A percentile compares a stretch with the other conserved stretches of the same genome.
Evolutionary conservation across 2,888 invertebrate genomes (phyloP).

Genomic region (Volucella zonaria): DNA sequence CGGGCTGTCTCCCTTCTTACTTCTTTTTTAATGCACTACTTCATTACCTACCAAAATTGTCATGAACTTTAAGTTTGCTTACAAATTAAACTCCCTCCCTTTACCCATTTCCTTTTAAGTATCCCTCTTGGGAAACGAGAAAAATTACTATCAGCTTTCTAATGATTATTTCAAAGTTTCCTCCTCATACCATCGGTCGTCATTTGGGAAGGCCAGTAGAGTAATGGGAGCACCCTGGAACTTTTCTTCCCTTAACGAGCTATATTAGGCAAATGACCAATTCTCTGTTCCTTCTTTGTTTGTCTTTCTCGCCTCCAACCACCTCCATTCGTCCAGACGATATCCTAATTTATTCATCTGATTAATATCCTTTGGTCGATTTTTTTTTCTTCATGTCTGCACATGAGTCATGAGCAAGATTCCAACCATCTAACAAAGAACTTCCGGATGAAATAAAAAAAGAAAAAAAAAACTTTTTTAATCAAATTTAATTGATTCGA

Average conservation of each 20-base stretch:
- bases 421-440: background rate
- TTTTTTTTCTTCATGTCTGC: slow-evolving; percentile 33
- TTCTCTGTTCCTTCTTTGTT: slow-evolving; percentile 36
- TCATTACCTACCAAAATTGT: background rate
- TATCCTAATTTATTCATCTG: slow-evolving; percentile 66
- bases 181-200: slow-evolving; percentile 1
- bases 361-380: slow-evolving; percentile 56
- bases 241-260: slow-evolving; percentile 46
- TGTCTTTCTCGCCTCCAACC: slow-evolving; percentile 12
- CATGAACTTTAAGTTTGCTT: background rate
- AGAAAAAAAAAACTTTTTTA: slow-evolving; percentile 60
- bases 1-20: background rate
- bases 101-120: background rate
- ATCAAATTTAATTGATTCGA: slow-evolving; percentile 73
- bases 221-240: slow-evolving; percentile 18
- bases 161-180: slow-evolving; percentile 54
- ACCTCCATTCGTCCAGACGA: slow-evolving; percentile 3
- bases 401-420: slow-evolving; percentile 39
- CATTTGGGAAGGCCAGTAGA: slow-evolving; percentile 5
- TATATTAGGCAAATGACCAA: slow-evolving; percentile 56
- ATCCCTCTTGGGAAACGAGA: background rate
- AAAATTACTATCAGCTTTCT: slow-evolving; percentile 47
- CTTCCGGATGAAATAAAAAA: slow-evolving; percentile 1
- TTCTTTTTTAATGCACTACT: background rate
- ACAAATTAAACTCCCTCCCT: slow-evolving; percentile 5